These are phyloP conservation scores for Silurus lanzhouensis DNA, from an alignment of 2,797 vertebrate species.

Conservation along the genomic window DNA sequence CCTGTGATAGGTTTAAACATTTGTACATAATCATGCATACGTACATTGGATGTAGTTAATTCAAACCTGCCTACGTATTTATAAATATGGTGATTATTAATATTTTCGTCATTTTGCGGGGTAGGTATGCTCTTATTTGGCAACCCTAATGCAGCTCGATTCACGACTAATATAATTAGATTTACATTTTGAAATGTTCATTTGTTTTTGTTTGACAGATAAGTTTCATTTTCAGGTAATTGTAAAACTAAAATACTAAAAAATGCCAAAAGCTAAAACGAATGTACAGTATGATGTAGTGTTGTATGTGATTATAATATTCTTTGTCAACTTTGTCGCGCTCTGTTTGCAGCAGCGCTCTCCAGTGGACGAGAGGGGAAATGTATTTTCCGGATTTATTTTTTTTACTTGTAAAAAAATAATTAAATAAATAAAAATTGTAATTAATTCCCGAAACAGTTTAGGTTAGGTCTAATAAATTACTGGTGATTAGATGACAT, in stretches of 20 bases:
- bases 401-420: background rate
- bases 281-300: background rate
- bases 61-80: background rate
- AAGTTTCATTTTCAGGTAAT: background rate
- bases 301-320: background rate
- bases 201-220: too few species aligned
- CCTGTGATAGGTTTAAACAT: background rate
- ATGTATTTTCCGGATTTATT: background rate
- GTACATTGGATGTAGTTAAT: background rate
- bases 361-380: background rate
- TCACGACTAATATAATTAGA: background rate
- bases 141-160: background rate
- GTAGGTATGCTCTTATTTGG: background rate
- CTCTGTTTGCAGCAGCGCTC: background rate
- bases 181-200: too few species aligned
- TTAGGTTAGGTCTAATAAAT: background rate
- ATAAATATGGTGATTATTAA: too few species aligned
- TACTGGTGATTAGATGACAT: background rate
- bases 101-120: background rate
- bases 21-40: background rate
- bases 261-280: background rate
- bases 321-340: background rate
- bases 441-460: background rate
- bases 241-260: background rate
- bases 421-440: background rate